Percentiles rank a stretch among this genome's conserved stretches.
phyloP scores from a whole-genome alignment of 2,797 vertebrate genomes.

The Cyclopterus lumpus region DNA sequence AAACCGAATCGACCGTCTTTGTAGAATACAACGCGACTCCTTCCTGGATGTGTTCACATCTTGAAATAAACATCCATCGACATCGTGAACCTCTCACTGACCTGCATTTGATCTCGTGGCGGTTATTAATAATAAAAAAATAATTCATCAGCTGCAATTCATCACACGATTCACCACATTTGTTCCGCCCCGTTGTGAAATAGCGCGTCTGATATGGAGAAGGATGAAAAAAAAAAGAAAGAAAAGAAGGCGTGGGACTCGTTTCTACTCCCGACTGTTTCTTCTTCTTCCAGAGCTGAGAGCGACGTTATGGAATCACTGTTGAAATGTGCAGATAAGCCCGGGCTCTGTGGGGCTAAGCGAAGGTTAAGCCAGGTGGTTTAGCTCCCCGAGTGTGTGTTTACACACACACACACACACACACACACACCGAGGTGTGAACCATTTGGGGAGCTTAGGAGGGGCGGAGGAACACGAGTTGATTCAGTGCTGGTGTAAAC shows the following conservation, averaged over 20 bases:
- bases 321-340: conserved; percentile 87
- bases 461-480: conserved; percentile 71
- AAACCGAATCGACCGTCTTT: no score
- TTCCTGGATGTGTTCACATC: no score
- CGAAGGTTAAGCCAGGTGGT: conserved; percentile 78
- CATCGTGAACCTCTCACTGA: no score
- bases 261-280: not conserved
- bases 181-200: no score
- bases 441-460: conserved; percentile 75
- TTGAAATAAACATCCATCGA: no score
- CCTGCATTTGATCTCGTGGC: no score
- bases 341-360: conserved; percentile 63
- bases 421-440: conserved; percentile 78
- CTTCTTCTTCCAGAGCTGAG: conserved; percentile 47
- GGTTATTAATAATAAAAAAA: not conserved
- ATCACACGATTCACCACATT: no score
- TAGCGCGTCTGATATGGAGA: no score
- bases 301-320: conserved; percentile 56
- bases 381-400: conserved; percentile 73
- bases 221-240: no score
- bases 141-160: no score
- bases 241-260: not conserved
- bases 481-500: conserved; percentile 74
- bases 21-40: no score
- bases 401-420: conserved; percentile 80